Evolutionary conservation across 2,888 invertebrate species (phyloP).

Genomic region (Ophonus ardosiacus): DNA sequence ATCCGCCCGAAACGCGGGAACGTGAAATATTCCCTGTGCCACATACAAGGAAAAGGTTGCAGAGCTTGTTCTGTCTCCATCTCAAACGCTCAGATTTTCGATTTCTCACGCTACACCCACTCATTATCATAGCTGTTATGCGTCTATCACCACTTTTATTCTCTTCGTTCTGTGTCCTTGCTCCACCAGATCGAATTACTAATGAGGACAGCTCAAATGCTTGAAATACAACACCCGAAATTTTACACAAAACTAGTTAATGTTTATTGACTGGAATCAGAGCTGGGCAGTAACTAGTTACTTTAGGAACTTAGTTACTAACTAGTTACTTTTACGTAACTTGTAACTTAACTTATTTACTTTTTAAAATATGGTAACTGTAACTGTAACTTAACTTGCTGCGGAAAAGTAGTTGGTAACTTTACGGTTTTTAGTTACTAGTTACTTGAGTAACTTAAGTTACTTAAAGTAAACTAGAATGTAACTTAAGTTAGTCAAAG

Average conservation of each 20-base stretch:
- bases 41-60: background rate
- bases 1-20: conserved; percentile 40
- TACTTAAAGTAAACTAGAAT: too few species aligned
- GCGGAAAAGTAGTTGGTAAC: too few species aligned
- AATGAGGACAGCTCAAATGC: conserved; percentile 1
- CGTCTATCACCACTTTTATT: conserved; percentile 2
- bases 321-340: too few species aligned
- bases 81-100: conserved; percentile 42
- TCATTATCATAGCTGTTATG: conserved; percentile 42
- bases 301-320: too few species aligned
- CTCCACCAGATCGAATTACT: conserved; percentile 14
- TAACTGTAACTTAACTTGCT: too few species aligned
- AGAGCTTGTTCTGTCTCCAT: conserved; percentile 49
- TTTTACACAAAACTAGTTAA: background rate
- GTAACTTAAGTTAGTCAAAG: too few species aligned
- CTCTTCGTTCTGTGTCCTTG: conserved; percentile 18
- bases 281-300: too few species aligned
- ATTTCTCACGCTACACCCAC: conserved; percentile 52
- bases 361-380: too few species aligned
- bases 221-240: background rate
- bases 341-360: too few species aligned
- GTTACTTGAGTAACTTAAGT: too few species aligned
- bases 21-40: background rate
- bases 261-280: too few species aligned
- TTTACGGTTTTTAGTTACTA: too few species aligned